These are phyloP conservation scores for Lasioglossum villosulum DNA, from an alignment of 2,888 invertebrate genomes.

Conservation along the genomic window DNA sequence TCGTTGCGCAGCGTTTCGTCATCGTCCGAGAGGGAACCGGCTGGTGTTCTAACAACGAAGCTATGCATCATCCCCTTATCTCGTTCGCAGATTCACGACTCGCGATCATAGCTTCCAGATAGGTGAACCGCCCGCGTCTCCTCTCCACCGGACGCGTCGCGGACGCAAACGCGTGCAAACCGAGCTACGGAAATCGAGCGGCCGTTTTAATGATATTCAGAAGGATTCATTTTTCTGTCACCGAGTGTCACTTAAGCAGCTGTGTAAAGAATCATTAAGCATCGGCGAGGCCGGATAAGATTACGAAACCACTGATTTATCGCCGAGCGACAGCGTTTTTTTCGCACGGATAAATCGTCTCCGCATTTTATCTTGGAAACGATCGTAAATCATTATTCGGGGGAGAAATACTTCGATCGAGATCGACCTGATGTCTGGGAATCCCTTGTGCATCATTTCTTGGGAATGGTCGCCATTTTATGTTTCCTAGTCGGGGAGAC, in stretches of 20 bases:
- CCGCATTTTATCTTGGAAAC: not conserved
- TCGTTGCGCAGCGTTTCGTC: constrained; percentile 53
- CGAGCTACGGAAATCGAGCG: constrained; percentile 34
- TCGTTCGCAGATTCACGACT: constrained; percentile 76
- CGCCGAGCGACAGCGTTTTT: not conserved
- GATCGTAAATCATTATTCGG: constrained; percentile 10
- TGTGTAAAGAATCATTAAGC: constrained; percentile 49
- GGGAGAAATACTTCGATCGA: not conserved
- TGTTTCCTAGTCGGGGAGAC: not conserved
- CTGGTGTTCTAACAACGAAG: constrained; percentile 61
- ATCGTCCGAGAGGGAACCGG: constrained; percentile 53
- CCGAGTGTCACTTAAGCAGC: constrained; percentile 42
- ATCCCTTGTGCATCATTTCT: not conserved
- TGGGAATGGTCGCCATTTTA: not conserved
- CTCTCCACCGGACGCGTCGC: constrained; percentile 26
- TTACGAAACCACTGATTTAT: constrained; percentile 35
- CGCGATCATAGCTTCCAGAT: constrained; percentile 69
- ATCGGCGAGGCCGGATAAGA: constrained; percentile 25
- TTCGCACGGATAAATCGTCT: not conserved
- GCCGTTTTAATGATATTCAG: constrained; percentile 48
- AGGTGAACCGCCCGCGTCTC: constrained; percentile 43
- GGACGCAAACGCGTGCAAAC: constrained; percentile 35
- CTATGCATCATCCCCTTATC: constrained; percentile 78
- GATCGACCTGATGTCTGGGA: not conserved
- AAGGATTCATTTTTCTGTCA: constrained; percentile 58